Conservation (phyloP, 2,888 invertebrate genomes). For the Shargacucullia verbasci region DNA sequence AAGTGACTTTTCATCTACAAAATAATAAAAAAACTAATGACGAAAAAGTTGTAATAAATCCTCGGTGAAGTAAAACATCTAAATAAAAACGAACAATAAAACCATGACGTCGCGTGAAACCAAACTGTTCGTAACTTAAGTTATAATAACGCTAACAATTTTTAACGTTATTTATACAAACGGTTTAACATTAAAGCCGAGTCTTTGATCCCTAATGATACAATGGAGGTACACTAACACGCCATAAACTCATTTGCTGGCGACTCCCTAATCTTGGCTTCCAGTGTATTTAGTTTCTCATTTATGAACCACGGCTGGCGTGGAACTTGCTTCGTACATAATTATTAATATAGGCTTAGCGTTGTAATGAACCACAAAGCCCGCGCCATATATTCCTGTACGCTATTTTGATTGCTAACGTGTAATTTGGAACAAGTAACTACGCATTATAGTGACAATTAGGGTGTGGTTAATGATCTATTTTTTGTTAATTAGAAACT, state of each 20-base stretch:
- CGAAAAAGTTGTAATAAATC: constrained; percentile 11
- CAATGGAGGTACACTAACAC: constrained; percentile 76
- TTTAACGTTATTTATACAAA: constrained; percentile 58
- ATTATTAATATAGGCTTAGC: constrained; percentile 72
- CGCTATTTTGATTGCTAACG: constrained; percentile 52
- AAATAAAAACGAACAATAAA: constrained; percentile 30
- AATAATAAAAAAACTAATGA: constrained; percentile 1
- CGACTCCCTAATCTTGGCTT: constrained; percentile 76
- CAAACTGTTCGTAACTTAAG: constrained; percentile 26
- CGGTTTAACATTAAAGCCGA: constrained; percentile 62
- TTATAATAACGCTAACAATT: constrained; percentile 55
- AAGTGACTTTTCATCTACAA: too few species aligned
- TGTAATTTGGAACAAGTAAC: constrained; percentile 59
- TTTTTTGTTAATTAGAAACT: constrained; percentile 33
- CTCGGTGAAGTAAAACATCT: constrained; percentile 18
- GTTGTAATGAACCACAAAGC: constrained; percentile 67
- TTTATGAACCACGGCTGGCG: constrained; percentile 72
- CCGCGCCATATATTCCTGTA: constrained; percentile 42
- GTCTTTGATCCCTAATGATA: constrained; percentile 72
- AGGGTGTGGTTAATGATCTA: constrained; percentile 41
- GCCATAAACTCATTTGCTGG: constrained; percentile 84
- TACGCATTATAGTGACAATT: constrained; percentile 43
- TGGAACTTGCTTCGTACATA: constrained; percentile 64
- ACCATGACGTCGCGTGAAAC: constrained; percentile 27
- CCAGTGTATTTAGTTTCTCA: constrained; percentile 80